Base-by-base conservation (phyloP, 92 coral and sea anemone species). In the Siderastrea siderea region DNA sequence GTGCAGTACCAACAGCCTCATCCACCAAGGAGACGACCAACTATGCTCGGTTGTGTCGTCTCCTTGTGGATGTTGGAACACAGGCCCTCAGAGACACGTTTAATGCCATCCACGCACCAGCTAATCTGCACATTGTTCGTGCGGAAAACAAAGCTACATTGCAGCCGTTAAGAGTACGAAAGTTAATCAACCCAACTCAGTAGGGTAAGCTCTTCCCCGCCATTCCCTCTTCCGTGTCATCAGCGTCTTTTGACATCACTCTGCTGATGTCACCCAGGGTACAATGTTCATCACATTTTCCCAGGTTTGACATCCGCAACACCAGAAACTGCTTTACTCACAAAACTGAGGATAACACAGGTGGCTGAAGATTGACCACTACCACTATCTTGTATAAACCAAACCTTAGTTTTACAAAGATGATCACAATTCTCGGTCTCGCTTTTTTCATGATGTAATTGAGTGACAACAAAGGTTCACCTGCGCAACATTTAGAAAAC, bases 81-180 rank as follows among this genome's bases (percentile, higher is more conserved):
- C 47, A 44, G 71, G 71, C 71, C 12, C 71, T 67, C 48, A 67
- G 48, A 14, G 49, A 67, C 71, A 67, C 71, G 9, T 67, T 67
- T 14, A 43, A 67, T 38, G 3, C 15, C 71, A 47, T 72, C 13
- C 57, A 47, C 11, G 26, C 60, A 1, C 59, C 77, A 47, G 26
- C 43, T 5, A 47, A 3, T 49, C 59, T 72, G 26, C 45, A 14
- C 9, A 44, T 59, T 47, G 58, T 47, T 47, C 13, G 48, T 59
- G 60, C 59, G 4, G 48, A 15, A 67, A 26, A 67, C 47, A 67
- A 2, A 26, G 3, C 48, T 26, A 19, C 12, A 2, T 44, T 67
- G 47, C 54, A 49, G 77, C 2, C 43, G 14, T 26, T 72, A 9
- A 47, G 44, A 14, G 13, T 11, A 48, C 38, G 59, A 19, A 48